Evolutionary conservation across 2,113 vertebrate genomes (phyloP), one percentile per base, ranked within the genome.

Genomic region (Phylloscopus trochiloides): DNA sequence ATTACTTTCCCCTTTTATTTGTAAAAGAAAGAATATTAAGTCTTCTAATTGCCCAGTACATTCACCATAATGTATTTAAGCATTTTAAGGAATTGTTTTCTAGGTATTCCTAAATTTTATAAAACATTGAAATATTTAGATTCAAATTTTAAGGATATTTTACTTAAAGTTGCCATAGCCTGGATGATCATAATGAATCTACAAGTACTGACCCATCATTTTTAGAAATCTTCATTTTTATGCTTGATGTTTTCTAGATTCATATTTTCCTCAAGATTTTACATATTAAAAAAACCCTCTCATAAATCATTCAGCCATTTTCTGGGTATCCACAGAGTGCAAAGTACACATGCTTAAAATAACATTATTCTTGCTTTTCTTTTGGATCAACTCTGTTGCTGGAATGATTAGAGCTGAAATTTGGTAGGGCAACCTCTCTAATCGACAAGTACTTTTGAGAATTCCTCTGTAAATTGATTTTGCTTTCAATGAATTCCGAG

Each of bases 381-480:
- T 85, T 87, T 45, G 48, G 72, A 96, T 91, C 12, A 45, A 7
- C 55, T 72, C 67, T 74, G 57, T 61, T n/a, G 84, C 85, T 89
- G 78, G 57, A 95, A 95, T 54, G 34, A 81, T 54, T 85, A 90
- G 74, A 95, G 72, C 22, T 88, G 84, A 95, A 95, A 95, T 97
- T 82, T 92, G 84, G 84, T 92, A 90, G 58, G 52, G 83, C 96
- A 94, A 92, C 84, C 92, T 92, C 81, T 52, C 62, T 94, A 92
- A 74, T 42, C 94, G 84, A 95, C 47, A 95, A 94, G 72, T 94
- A 62, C 47, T 86, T 97, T 91, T 78, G 94, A 97, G 94, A 77
- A 72, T 74, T 92, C 80, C 95, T 95, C 54, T 70, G 68, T 65
- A 97, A 96, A 97, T 57, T 95, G 86, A 75, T 91, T 92, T 90